These are phyloP conservation scores for Eulemur coronatus DNA, from an alignment of 2,797 vertebrate genomes.

Conservation along the genomic window DNA sequence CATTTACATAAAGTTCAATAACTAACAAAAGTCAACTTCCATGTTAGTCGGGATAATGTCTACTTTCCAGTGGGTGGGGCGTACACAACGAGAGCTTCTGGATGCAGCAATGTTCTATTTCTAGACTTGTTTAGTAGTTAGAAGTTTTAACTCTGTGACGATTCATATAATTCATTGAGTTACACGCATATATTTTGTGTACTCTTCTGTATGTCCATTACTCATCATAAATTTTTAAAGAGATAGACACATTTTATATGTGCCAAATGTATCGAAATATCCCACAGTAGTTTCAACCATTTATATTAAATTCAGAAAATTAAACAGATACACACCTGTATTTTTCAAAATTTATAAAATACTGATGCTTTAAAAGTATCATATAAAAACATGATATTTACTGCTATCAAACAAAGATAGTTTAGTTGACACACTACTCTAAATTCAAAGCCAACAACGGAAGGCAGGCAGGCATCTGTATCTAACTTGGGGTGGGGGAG, in stretches of 20 bases:
- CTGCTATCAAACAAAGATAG: not conserved
- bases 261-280: not conserved
- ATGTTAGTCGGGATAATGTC: not conserved
- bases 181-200: not conserved
- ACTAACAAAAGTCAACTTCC: not conserved
- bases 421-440: not conserved
- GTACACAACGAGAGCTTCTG: not conserved
- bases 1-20: not conserved
- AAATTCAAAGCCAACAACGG: not conserved
- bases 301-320: not conserved
- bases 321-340: not conserved
- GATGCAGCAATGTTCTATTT: not conserved
- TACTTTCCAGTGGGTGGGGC: not conserved
- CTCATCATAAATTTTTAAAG: not conserved
- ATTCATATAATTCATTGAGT: not conserved
- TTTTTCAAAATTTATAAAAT: slow-evolving; percentile 20
- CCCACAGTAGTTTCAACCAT: not conserved
- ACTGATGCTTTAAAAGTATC: not conserved
- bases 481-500: not conserved
- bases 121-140: not conserved
- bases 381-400: not conserved
- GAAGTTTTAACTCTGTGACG: not conserved
- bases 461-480: not conserved
- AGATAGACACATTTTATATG: not conserved
- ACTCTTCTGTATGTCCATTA: not conserved